phyloP scores from a whole-genome alignment of 2,113 vertebrate genomes.

The Grus americana region DNA sequence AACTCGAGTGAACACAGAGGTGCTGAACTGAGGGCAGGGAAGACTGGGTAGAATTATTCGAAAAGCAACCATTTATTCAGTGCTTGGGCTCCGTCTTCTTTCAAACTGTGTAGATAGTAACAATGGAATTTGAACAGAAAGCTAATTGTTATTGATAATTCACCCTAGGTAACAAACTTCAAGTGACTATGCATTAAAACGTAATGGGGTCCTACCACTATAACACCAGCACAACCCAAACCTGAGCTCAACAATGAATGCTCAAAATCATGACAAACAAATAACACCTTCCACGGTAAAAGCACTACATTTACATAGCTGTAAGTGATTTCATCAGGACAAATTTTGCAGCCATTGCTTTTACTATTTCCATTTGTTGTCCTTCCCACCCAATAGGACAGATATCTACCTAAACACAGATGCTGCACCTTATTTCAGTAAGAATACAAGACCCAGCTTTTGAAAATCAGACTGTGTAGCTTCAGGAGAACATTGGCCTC shows the following conservation, averaged over 20 bases:
- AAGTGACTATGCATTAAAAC: not conserved
- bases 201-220: accelerated
- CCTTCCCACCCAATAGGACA: not conserved
- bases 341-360: not conserved
- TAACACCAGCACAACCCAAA: not conserved
- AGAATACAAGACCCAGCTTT: not conserved
- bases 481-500: not conserved
- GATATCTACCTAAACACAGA: not conserved
- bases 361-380: not conserved
- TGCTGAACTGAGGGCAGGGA: not conserved
- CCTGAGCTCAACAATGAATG: not conserved
- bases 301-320: not conserved
- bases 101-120: not conserved
- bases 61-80: not conserved
- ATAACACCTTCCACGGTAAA: not conserved
- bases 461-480: not conserved
- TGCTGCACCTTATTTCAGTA: not conserved
- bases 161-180: not conserved
- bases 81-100: not conserved
- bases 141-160: not conserved
- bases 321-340: not conserved
- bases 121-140: not conserved
- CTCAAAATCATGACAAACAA: not conserved
- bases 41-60: not conserved
- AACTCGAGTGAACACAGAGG: not conserved